Conservation (phyloP, 2,113 vertebrate species). For the Syngnathus typhle region DNA sequence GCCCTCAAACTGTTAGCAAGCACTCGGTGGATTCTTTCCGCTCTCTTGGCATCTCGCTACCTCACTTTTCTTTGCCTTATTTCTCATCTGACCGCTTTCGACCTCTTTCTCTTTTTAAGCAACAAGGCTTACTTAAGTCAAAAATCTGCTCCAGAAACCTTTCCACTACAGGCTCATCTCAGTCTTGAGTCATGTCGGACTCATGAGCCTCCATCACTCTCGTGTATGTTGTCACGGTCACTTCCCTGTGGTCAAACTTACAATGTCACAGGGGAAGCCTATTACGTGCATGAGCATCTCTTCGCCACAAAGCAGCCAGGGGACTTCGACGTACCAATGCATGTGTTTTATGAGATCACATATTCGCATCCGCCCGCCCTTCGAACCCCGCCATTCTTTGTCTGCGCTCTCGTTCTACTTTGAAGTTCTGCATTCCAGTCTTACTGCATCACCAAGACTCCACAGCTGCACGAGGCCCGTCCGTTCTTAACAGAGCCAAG, state of each 20-base stretch:
- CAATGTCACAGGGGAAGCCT: slow-evolving; percentile 43
- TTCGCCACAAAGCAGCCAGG: slow-evolving; percentile 28
- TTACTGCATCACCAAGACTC: slow-evolving; percentile 61
- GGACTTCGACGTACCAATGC: slow-evolving; percentile 42
- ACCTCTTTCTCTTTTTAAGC: slow-evolving; percentile 38
- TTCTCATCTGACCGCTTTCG: slow-evolving; percentile 10
- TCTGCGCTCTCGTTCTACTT: slow-evolving; percentile 56
- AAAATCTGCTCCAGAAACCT: slow-evolving; percentile 45
- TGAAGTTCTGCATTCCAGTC: slow-evolving; percentile 70
- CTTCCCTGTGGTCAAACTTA: slow-evolving; percentile 33
- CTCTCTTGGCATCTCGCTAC: slow-evolving; percentile 60
- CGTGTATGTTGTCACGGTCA: slow-evolving; percentile 50
- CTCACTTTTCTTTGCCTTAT: slow-evolving; percentile 38
- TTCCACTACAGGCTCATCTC: slow-evolving; percentile 33
- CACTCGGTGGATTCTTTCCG: slow-evolving; percentile 63
- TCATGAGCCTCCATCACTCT: slow-evolving; percentile 30
- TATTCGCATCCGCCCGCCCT: slow-evolving; percentile 44
- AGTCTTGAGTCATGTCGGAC: slow-evolving; percentile 16
- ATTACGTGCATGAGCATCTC: slow-evolving; percentile 49
- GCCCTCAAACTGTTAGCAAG: slow-evolving; percentile 71
- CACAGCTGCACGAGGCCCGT: slow-evolving; percentile 61
- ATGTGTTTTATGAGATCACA: slow-evolving; percentile 68
- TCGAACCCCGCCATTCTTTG: slow-evolving; percentile 61
- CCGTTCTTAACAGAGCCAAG: slow-evolving; percentile 36
- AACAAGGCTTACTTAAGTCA: slow-evolving; percentile 55